A percentile compares a stretch with the other conserved stretches of the same genome.
These are phyloP conservation scores for Euzophera pinguis DNA, from an alignment of 2,888 invertebrate genomes.

Conservation along the genomic window DNA sequence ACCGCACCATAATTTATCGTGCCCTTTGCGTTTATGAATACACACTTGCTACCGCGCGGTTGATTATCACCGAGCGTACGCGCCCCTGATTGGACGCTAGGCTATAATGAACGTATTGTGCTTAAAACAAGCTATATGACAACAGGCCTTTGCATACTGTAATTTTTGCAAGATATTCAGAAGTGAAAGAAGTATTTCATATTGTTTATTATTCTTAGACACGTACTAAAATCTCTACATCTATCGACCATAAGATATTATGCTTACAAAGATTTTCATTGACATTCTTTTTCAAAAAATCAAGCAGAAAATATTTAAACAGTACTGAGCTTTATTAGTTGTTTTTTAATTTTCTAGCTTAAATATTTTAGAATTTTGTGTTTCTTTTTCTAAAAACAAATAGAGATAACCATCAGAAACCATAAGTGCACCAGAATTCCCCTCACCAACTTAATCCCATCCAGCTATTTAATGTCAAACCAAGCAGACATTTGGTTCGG, in stretches of 20 bases:
- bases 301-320: too few relatives aligned
- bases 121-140: not conserved
- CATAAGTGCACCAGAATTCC: not conserved
- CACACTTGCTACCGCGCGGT: conserved; percentile 70
- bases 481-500: conserved; percentile 54
- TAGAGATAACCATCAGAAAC: not conserved
- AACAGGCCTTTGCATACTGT: not conserved
- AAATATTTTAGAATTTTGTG: too few relatives aligned
- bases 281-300: too few relatives aligned
- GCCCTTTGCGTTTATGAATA: conserved; percentile 74
- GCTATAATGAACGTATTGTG: conserved; percentile 73
- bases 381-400: too few relatives aligned
- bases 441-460: conserved; percentile 50
- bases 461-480: conserved; percentile 59
- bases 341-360: too few relatives aligned
- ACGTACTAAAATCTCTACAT: too few relatives aligned
- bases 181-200: too few relatives aligned
- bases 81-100: conserved; percentile 70
- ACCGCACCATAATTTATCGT: conserved; percentile 67
- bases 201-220: too few relatives aligned
- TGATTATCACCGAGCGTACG: conserved; percentile 63
- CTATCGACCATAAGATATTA: too few relatives aligned
- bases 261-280: too few relatives aligned
- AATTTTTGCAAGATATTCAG: not conserved
- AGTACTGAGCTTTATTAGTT: too few relatives aligned